A percentile compares a stretch with the other conserved stretches of the same genome.
phyloP scores from a whole-genome alignment of 2,113 vertebrate genomes.

The Notothenia rossii region DNA sequence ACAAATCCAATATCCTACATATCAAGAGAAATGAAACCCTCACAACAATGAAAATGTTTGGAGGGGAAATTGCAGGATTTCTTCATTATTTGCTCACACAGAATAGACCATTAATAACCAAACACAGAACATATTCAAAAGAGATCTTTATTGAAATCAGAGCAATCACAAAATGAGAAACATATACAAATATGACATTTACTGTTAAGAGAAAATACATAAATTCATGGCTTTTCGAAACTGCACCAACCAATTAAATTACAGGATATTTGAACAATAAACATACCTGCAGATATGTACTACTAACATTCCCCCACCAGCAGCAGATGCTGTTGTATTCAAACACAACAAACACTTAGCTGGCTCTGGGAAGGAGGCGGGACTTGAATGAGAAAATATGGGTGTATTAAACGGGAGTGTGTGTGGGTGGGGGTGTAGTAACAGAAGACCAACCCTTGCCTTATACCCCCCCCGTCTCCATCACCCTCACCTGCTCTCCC shows the following conservation, averaged over 20 bases:
- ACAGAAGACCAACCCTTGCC: conserved; percentile 10
- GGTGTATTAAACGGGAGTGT: background rate
- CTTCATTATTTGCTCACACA: conserved; percentile 53
- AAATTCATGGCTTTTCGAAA: no score
- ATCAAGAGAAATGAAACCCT: conserved; percentile 68
- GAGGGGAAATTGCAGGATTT: conserved; percentile 53
- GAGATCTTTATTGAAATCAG: conserved; percentile 32
- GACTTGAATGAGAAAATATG: background rate
- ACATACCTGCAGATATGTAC: background rate
- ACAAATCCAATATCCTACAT: conserved; percentile 69
- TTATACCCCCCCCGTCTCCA: background rate
- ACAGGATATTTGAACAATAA: background rate
- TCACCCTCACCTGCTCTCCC: conserved; percentile 73
- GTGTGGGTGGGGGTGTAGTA: background rate
- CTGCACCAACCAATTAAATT: no score
- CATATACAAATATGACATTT: conserved; percentile 8
- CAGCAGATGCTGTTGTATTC: no score
- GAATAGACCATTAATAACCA: conserved; percentile 61
- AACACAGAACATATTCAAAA: conserved; percentile 26
- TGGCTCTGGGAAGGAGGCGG: background rate
- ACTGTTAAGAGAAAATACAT: background rate
- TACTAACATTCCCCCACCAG: no score
- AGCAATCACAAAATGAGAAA: conserved; percentile 27
- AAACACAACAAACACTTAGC: background rate
- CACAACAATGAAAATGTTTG: conserved; percentile 64